A percentile compares a stretch with the other conserved stretches of the same genome.
phyloP scores from a whole-genome alignment of 2,797 vertebrate genomes.

The Arrhamphus sclerolepis region DNA sequence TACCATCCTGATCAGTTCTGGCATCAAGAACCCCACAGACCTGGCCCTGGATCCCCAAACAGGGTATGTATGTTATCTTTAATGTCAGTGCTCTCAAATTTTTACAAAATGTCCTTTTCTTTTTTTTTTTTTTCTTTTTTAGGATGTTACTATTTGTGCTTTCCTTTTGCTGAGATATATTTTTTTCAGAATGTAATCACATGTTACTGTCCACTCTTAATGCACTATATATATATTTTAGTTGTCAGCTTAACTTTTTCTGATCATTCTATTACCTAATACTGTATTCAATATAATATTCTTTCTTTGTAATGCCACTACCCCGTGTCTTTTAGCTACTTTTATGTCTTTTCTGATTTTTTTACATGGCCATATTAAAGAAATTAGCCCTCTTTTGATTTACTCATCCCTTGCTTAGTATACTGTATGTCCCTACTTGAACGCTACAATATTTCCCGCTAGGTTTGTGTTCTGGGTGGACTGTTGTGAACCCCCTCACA shows the following conservation, averaged over 20 bases:
- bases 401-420: no score
- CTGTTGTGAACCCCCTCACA: constrained; percentile 92
- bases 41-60: constrained; percentile 90
- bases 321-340: no score
- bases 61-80: constrained; percentile 80
- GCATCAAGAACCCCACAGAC: constrained; percentile 91
- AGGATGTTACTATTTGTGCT: background rate
- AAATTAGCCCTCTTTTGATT: background rate
- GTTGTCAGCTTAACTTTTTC: no score
- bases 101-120: no score
- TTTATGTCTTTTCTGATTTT: background rate
- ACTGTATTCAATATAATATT: no score
- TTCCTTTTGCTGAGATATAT: background rate
- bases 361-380: background rate
- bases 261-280: no score
- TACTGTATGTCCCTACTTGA: constrained; percentile 19
- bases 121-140: background rate
- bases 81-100: background rate
- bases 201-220: no score
- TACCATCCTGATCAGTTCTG: constrained; percentile 89
- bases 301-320: no score
- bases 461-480: constrained; percentile 99
- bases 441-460: constrained; percentile 14
- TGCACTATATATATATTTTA: no score
- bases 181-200: no score